Conservation (phyloP, 2,888 invertebrate species). For the Chloroclystis v-ata region DNA sequence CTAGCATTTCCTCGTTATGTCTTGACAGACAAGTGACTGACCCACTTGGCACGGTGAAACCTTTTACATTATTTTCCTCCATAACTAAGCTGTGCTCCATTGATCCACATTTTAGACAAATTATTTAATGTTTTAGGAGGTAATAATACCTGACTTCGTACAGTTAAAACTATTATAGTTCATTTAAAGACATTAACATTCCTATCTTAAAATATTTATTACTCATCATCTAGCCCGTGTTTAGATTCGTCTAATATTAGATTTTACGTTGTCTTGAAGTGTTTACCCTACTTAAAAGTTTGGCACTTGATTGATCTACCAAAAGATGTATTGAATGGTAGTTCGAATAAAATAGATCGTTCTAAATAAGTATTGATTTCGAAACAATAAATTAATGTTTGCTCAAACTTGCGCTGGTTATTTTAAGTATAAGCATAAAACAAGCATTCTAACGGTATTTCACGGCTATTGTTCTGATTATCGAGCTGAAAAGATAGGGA, state of each 20-base stretch:
- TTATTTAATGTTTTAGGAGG: no score
- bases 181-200: slow-evolving; percentile 14
- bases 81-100: slow-evolving; percentile 29
- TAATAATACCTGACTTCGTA: background rate
- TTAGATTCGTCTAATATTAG: slow-evolving; percentile 36
- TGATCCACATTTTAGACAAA: slow-evolving; percentile 8
- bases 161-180: background rate
- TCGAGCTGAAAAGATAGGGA: no score
- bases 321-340: background rate
- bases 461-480: no score
- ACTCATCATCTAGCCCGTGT: slow-evolving; percentile 35
- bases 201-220: slow-evolving; percentile 39
- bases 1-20: slow-evolving; percentile 44
- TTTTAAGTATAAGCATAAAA: no score
- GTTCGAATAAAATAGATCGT: background rate
- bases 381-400: no score
- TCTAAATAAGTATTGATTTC: no score
- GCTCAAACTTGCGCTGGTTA: no score
- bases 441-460: no score
- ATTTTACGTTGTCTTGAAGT: slow-evolving; percentile 18
- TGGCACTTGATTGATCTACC: background rate
- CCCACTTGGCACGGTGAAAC: slow-evolving; percentile 62
- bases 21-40: slow-evolving; percentile 63
- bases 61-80: slow-evolving; percentile 48
- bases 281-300: background rate